Conservation (phyloP, 2,888 invertebrate species). For the Rotaria magnacalcarata region DNA sequence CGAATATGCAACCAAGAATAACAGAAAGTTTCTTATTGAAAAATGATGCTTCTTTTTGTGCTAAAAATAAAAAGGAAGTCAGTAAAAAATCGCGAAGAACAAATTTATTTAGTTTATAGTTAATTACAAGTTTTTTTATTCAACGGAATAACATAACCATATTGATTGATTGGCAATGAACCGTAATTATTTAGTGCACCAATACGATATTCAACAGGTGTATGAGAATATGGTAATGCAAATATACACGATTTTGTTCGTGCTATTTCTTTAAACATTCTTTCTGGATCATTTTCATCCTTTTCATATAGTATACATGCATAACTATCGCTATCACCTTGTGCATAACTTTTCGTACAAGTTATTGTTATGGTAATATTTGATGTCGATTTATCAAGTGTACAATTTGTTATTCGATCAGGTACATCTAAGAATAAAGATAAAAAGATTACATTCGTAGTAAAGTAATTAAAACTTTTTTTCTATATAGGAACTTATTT, state of each 20-base stretch:
- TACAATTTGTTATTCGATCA: neutral
- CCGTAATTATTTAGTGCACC: constrained; percentile 10
- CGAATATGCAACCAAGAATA: neutral
- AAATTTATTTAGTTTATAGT: neutral
- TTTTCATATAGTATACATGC: neutral
- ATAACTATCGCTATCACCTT: constrained; percentile 34
- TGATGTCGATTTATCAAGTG: neutral
- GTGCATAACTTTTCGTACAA: constrained; percentile 32
- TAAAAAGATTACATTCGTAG: too few relatives aligned
- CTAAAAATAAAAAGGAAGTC: neutral
- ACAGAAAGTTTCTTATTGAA: neutral
- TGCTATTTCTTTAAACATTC: neutral
- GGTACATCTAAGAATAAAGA: neutral
- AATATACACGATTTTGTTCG: constrained; percentile 30
- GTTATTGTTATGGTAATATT: neutral
- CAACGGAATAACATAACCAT: neutral
- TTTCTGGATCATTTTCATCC: neutral
- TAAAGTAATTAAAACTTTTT: too few relatives aligned
- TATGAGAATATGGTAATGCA: neutral
- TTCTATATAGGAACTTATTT: too few relatives aligned
- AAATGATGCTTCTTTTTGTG: neutral
- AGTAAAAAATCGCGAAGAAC: too few relatives aligned
- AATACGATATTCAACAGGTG: constrained; percentile 12
- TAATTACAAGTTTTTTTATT: neutral
- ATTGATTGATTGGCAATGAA: neutral